Evolutionary conservation across 2,113 vertebrate genomes (phyloP).

Genomic region (Sphaerodactylus townsendi): DNA sequence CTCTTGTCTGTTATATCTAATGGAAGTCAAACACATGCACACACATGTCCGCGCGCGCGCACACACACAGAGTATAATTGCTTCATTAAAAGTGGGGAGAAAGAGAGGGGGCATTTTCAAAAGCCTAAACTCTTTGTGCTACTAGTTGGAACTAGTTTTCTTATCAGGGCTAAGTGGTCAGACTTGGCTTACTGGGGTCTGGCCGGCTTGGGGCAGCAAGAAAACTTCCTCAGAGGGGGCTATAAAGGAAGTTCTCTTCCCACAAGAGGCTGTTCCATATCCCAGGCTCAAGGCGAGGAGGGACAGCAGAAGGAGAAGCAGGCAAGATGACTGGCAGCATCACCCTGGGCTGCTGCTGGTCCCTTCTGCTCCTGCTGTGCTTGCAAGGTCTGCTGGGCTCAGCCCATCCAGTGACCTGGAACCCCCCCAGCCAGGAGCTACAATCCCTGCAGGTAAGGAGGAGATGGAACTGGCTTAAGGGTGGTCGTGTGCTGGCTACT

Average conservation of each 20-base stretch:
- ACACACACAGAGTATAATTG: too few species aligned
- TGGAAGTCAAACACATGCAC: too few species aligned
- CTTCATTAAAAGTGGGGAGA: background rate
- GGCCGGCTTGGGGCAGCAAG: slow-evolving; percentile 38
- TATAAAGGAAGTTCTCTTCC: background rate
- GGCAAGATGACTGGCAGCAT: background rate
- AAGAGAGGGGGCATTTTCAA: background rate
- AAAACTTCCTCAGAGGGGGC: background rate
- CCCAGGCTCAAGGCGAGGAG: background rate
- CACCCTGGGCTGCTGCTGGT: rapidly evolving
- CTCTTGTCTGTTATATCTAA: background rate
- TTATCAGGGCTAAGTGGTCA: background rate
- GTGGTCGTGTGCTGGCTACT: background rate
- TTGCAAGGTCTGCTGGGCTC: background rate
- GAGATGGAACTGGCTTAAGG: background rate
- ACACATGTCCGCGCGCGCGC: too few species aligned
- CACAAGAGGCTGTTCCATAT: background rate
- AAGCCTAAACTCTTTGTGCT: background rate
- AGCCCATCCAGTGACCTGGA: background rate
- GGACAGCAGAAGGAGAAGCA: background rate
- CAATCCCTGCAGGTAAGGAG: slow-evolving; percentile 18
- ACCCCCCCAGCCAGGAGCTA: background rate
- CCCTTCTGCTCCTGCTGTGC: background rate
- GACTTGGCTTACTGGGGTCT: background rate
- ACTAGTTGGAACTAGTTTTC: slow-evolving; percentile 29